Conservation (phyloP, 2,888 invertebrate genomes). For the Noctua janthina region DNA sequence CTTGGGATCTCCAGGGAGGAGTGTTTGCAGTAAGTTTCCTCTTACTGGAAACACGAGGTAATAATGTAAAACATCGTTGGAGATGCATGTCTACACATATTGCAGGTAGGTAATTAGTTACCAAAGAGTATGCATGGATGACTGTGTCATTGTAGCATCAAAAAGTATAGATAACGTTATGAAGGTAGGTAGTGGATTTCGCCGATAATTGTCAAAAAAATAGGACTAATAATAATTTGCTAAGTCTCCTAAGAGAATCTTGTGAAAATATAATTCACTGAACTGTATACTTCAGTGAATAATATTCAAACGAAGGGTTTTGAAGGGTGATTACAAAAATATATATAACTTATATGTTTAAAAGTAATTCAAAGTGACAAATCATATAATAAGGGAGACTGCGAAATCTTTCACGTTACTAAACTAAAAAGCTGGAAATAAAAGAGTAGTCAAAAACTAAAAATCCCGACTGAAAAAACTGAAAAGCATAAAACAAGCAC, state of each 20-base stretch:
- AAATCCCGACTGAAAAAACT: no score
- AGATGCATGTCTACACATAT: not conserved
- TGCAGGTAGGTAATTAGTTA: constrained; percentile 17
- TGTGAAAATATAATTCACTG: not conserved
- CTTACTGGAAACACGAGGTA: constrained; percentile 41
- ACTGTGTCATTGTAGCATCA: not conserved
- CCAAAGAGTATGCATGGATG: not conserved
- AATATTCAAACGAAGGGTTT: no score
- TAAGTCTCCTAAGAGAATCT: not conserved
- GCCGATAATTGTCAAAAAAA: not conserved
- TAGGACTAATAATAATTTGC: not conserved
- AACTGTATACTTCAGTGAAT: not conserved
- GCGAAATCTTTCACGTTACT: no score
- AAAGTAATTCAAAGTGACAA: no score
- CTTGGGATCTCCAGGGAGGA: constrained; percentile 23
- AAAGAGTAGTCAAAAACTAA: no score
- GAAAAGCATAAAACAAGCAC: no score
- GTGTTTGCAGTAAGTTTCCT: constrained; percentile 45
- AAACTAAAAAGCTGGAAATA: no score
- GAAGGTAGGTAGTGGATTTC: not conserved
- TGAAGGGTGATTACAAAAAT: no score
- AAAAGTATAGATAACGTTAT: not conserved
- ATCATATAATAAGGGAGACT: no score
- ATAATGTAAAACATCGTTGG: constrained; percentile 36
- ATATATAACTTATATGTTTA: no score